Evolutionary conservation across 2,113 vertebrate species (phyloP), one percentile per base, ranked within the genome.

Genomic region (Mesocricetus auratus): DNA sequence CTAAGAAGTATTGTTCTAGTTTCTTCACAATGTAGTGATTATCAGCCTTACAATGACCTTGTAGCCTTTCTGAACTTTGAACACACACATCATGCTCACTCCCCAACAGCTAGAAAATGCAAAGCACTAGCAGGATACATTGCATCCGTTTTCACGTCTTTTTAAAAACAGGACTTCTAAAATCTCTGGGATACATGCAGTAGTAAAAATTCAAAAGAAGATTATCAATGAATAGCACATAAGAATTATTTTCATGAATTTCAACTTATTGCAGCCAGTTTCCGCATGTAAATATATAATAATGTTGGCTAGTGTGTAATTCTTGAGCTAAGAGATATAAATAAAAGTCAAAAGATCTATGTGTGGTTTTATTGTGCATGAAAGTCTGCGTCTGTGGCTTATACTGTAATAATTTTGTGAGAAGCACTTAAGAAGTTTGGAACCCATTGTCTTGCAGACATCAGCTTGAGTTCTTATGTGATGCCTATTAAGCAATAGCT

Each of bases 241-340:
- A 98, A 99, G 98, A 99, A 98, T 99, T 99, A 99, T 99, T 99
- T 99, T 99, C 98, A 99, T 98, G 98, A 99, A 99, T 98, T 98
- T 98, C 98, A 99, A 98, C 98, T 98, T 99, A 99, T 96, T 98
- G 98, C 99, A 99, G 98, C 98, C 98, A 99, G 98, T 99, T 98
- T 99, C 98, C 99, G 99, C 99, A 99, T 99, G 99, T 99, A 99
- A 99, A 99, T 99, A 99, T 98, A 98, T 98, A 99, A 98, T 98
- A 99, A 98, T 99, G 99, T 99, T 98, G 98, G 98, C 98, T 99
- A 99, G 98, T 99, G 99, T 99, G 99, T 99, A 99, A 99, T 99
- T 99, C 98, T 99, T 99, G 98, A 99, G 98, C 97, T 99, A 98
- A 99, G 98, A 98, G 98, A 98, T 98, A 99, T 98, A 99, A 99